Conservation (phyloP, 2,888 invertebrate species). For the Rhorus exstirpatorius region DNA sequence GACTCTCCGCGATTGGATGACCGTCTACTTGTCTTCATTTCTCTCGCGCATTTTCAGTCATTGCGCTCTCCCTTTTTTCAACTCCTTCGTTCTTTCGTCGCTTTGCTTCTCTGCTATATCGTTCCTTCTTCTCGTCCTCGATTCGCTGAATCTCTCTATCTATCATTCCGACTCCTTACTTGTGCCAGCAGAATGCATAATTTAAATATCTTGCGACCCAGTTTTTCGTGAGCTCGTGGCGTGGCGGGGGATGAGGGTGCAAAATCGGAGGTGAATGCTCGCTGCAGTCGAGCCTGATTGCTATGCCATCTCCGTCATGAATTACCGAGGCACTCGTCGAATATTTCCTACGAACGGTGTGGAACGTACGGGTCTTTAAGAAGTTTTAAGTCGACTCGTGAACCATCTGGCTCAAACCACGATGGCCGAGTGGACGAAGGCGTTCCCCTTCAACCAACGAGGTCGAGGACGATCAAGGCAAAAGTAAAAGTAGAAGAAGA, state of each 20-base stretch:
- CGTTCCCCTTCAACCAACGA: conserved; percentile 31
- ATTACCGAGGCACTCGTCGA: conserved; percentile 77
- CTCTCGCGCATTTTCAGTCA: conserved; percentile 28
- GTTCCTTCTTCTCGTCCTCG: conserved; percentile 53
- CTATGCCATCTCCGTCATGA: conserved; percentile 77
- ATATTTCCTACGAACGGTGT: conserved; percentile 73
- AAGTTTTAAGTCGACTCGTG: conserved; percentile 73
- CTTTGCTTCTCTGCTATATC: conserved; percentile 30
- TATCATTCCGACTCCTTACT: conserved; percentile 59
- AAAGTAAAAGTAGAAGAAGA: conserved; percentile 27
- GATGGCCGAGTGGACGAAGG: conserved; percentile 55
- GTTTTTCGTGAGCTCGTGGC: conserved; percentile 72
- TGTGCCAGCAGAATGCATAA: conserved; percentile 78
- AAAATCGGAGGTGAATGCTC: conserved; percentile 25
- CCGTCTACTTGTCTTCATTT: conserved; percentile 29
- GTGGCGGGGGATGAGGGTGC: conserved; percentile 28
- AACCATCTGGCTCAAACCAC: conserved; percentile 58
- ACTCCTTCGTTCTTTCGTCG: conserved; percentile 33
- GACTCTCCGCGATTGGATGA: conserved; percentile 47
- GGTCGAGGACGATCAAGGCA: conserved; percentile 27
- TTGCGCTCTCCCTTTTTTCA: conserved; percentile 24
- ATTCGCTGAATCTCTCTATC: conserved; percentile 54
- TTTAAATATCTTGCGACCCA: conserved; percentile 80
- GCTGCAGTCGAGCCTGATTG: conserved; percentile 76
- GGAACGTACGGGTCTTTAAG: conserved; percentile 72